A percentile compares a stretch with the other conserved stretches of the same genome.
Evolutionary conservation across 1,140 invertebrate species (phyloP).

Genomic region (fruit fly (Drosophila melanogaster)): Release_6_plus_ISO1_MT NT_033779.5:13143501-13144000

Average conservation of each 20-base stretch:
- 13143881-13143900: neutral
- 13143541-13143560: conserved; percentile 2
- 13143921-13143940: neutral
- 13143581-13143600: conserved; percentile 19
- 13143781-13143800: conserved; percentile 18
- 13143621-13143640: conserved; percentile 5
- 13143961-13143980: neutral
- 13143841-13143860: conserved; percentile 2
- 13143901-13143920: neutral
- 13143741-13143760: conserved; percentile 20
- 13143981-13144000: conserved; percentile 2
- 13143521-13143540: conserved; percentile 28
- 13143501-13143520: neutral
- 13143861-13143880: neutral
- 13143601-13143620: conserved; percentile 13
- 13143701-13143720: conserved; percentile 20
- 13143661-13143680: neutral
- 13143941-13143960: neutral
- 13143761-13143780: conserved; percentile 1
- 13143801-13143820: conserved; percentile 18
- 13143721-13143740: conserved; percentile 9
- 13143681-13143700: conserved; percentile 23
- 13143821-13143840: conserved; percentile 26
- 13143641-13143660: conserved; percentile 34
- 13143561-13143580: conserved; percentile 1